Evolutionary conservation across 1,140 invertebrate genomes (phyloP).

Genomic region (Tetranychus cinnabarinus): DNA sequence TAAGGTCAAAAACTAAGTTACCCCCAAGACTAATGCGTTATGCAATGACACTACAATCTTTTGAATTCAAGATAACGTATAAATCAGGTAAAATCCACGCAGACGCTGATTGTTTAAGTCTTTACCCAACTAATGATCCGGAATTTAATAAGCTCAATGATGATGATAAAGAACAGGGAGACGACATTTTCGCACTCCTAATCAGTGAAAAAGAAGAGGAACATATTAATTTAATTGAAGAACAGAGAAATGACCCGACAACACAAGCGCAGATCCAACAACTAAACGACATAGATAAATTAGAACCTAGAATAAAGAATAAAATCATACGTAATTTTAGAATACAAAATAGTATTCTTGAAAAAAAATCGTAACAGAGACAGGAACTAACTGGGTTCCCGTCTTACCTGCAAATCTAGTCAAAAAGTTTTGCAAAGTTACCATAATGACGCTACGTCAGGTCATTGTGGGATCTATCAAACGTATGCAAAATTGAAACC

Average conservation of each 20-base stretch:
- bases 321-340: background rate
- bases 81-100: too few relatives aligned
- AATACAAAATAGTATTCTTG: background rate
- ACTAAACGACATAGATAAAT: background rate
- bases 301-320: background rate
- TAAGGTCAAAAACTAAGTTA: too few relatives aligned
- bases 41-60: too few relatives aligned
- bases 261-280: background rate
- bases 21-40: too few relatives aligned
- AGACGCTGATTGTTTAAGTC: background rate
- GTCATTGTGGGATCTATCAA: slow-evolving; percentile 1
- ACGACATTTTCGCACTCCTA: background rate
- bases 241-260: background rate
- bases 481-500: background rate
- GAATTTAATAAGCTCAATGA: background rate
- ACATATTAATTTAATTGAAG: background rate
- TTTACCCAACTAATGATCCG: background rate
- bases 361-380: background rate
- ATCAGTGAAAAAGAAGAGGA: background rate
- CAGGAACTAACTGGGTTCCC: background rate
- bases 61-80: too few relatives aligned
- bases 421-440: background rate
- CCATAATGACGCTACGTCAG: background rate
- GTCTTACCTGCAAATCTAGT: background rate
- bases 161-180: background rate